A percentile compares a stretch with the other conserved stretches of the same genome.
phyloP scores from a whole-genome alignment of 2,888 invertebrate genomes.

The Drosophila rellima region DNA sequence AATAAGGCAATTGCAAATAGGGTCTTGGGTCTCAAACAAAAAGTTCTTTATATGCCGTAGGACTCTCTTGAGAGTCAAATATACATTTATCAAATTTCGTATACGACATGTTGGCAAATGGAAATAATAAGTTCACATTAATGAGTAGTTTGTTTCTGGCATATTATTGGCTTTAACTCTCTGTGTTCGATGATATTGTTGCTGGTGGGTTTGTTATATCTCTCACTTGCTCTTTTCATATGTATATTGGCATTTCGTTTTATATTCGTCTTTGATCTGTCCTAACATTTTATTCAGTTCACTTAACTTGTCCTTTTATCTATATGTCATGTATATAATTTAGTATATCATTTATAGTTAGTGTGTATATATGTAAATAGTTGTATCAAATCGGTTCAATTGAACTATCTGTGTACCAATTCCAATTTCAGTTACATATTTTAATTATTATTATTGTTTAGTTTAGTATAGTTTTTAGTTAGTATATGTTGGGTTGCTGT shows the following conservation, averaged over 20 bases:
- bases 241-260: constrained; percentile 12
- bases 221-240: neutral
- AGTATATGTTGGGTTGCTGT: constrained; percentile 21
- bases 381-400: constrained; percentile 27
- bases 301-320: constrained; percentile 40
- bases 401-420: constrained; percentile 27
- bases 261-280: neutral
- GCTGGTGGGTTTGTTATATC: constrained; percentile 35
- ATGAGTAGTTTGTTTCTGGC: constrained; percentile 2
- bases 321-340: constrained; percentile 12
- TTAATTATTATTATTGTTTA: neutral
- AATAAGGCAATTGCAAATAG: constrained; percentile 35
- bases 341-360: constrained; percentile 13
- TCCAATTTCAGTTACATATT: constrained; percentile 25
- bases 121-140: neutral
- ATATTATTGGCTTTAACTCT: constrained; percentile 32
- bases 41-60: neutral
- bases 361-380: constrained; percentile 20
- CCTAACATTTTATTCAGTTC: constrained; percentile 21
- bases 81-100: neutral
- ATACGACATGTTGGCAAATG: constrained; percentile 9
- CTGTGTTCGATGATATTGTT: constrained; percentile 26
- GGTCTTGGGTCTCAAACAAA: neutral
- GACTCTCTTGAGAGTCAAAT: neutral
- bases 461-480: constrained; percentile 6